A percentile compares a stretch with the other conserved stretches of the same genome.
These are phyloP conservation scores for Antigone vipio DNA, from an alignment of 2,113 vertebrate species.

Conservation along the genomic window DNA sequence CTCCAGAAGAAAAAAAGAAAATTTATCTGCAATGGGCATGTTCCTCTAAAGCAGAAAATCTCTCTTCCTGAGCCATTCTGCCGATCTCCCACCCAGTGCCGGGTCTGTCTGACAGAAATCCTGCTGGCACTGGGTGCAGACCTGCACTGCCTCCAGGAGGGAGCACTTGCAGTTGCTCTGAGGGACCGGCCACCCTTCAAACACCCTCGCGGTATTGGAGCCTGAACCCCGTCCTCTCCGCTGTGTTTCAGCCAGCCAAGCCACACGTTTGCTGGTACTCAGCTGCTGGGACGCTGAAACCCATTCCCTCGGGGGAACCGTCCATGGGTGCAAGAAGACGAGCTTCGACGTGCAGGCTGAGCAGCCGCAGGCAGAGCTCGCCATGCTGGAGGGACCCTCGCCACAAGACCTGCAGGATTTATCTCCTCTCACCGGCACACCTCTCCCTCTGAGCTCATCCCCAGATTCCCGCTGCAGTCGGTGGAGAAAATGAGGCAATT, in stretches of 20 bases:
- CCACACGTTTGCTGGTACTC: not conserved
- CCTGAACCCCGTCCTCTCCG: not conserved
- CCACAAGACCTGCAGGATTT: not conserved
- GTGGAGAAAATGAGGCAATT: not conserved
- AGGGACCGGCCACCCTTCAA: not conserved
- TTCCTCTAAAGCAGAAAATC: not conserved
- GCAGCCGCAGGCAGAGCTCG: not conserved
- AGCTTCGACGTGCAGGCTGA: not conserved
- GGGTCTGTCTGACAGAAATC: not conserved
- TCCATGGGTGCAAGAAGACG: rapidly evolving
- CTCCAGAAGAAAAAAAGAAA: not conserved
- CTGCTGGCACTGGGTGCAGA: not conserved
- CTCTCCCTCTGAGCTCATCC: not conserved
- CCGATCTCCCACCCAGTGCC: not conserved
- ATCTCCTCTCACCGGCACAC: not conserved
- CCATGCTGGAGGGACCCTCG: not conserved
- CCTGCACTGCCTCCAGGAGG: not conserved
- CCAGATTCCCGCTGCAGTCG: not conserved
- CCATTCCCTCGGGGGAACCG: not conserved
- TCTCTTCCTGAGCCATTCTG: not conserved
- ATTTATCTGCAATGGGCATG: rapidly evolving
- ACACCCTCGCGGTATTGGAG: not conserved
- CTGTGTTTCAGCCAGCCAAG: not conserved
- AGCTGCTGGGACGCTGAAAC: not conserved
- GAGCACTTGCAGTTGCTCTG: not conserved